Evolutionary conservation across 1,140 invertebrate genomes (phyloP).

Genomic region (Anthonomus grandis): DNA sequence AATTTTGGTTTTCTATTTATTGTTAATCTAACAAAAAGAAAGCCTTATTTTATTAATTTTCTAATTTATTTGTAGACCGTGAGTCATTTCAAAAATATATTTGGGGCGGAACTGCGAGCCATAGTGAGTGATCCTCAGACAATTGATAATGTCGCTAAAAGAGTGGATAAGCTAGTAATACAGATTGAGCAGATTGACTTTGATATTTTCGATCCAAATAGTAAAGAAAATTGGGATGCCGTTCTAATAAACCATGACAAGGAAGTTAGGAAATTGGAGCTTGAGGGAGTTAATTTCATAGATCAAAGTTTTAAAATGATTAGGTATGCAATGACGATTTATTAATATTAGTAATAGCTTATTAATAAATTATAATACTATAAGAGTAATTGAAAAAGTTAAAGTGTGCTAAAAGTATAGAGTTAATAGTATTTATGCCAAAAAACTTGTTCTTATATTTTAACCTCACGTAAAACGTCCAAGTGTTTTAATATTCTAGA

Average conservation of each 20-base stretch:
- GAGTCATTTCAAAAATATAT: conserved; percentile 81
- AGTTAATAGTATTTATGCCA: too few relatives aligned
- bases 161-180: conserved; percentile 66
- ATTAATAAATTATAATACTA: too few relatives aligned
- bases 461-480: too few relatives aligned
- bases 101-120: conserved; percentile 79
- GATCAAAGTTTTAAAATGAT: conserved; percentile 80
- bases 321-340: conserved; percentile 45
- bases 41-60: background rate
- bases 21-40: background rate
- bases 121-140: conserved; percentile 80
- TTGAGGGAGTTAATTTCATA: conserved; percentile 80
- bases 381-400: too few relatives aligned
- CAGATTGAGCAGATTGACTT: conserved; percentile 76
- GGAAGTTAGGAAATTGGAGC: conserved; percentile 70
- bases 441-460: too few relatives aligned
- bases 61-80: conserved; percentile 12
- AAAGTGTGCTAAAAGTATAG: too few relatives aligned
- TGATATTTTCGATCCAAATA: conserved; percentile 72
- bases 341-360: background rate
- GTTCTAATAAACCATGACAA: conserved; percentile 72
- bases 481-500: too few relatives aligned
- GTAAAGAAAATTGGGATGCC: conserved; percentile 79
- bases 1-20: background rate
- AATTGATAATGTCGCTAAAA: conserved; percentile 76